These are phyloP conservation scores for Holcopasites calliopsidis DNA, from an alignment of 1,140 invertebrate species.

Conservation along the genomic window DNA sequence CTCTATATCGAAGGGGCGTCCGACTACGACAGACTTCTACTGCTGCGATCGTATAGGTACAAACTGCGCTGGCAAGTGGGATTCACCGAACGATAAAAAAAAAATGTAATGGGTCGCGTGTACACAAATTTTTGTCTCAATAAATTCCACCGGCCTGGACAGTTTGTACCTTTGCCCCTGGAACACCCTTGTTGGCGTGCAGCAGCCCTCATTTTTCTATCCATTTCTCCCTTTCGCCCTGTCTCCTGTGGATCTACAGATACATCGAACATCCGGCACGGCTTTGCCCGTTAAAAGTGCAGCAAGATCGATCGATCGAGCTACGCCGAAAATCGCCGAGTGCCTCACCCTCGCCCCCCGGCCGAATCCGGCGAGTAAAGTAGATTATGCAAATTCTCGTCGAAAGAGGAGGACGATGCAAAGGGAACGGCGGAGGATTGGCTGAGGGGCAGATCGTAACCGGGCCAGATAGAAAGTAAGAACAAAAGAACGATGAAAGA, in stretches of 20 bases:
- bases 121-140: too few species aligned
- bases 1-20: not conserved
- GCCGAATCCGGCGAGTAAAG: conserved; percentile 58
- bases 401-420: conserved; percentile 39
- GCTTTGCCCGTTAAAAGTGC: conserved; percentile 35
- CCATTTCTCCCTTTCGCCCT: too few species aligned
- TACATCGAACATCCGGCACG: conserved; percentile 9
- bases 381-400: conserved; percentile 63
- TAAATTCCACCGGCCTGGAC: too few species aligned
- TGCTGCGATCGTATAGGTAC: too few species aligned
- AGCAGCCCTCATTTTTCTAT: not conserved
- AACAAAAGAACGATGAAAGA: conserved; percentile 12
- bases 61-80: too few species aligned
- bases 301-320: conserved; percentile 55
- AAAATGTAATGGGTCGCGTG: too few species aligned
- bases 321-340: conserved; percentile 52
- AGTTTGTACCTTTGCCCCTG: too few species aligned
- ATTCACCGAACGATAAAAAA: too few species aligned
- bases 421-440: conserved; percentile 5
- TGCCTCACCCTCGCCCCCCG: conserved; percentile 42
- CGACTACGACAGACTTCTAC: not conserved
- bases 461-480: conserved; percentile 4
- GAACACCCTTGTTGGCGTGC: too few species aligned
- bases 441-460: not conserved
- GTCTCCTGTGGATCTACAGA: not conserved